A percentile compares a stretch with the other conserved stretches of the same genome.
phyloP scores from a whole-genome alignment of 2,797 vertebrate genomes.

The Sebastes itinus region DNA sequence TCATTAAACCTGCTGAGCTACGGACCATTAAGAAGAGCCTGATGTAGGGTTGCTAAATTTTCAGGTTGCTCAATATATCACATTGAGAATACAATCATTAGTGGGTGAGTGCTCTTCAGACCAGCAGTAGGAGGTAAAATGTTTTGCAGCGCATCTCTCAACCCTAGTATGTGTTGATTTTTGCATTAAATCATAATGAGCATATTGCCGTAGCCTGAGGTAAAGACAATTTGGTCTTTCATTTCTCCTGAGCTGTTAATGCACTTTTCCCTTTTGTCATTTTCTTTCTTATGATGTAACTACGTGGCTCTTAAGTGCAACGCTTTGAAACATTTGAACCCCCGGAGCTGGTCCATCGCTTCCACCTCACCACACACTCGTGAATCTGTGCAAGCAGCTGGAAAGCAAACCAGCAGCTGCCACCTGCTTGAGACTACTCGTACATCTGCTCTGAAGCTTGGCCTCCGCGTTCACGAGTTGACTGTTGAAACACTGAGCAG shows the following conservation, averaged over 20 bases:
- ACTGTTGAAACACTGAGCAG: slow-evolving; percentile 7
- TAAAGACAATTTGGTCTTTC: slow-evolving; percentile 48
- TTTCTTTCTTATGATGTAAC: slow-evolving; percentile 61
- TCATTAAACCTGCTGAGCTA: slow-evolving; percentile 49
- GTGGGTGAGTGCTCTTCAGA: background rate
- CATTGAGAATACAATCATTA: background rate
- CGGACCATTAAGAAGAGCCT: slow-evolving; percentile 44
- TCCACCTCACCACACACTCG: slow-evolving; percentile 8
- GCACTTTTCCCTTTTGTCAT: slow-evolving; percentile 33
- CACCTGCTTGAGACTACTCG: slow-evolving; percentile 34
- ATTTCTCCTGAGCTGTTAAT: slow-evolving; percentile 48
- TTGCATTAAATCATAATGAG: slow-evolving; percentile 50
- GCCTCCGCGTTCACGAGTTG: background rate
- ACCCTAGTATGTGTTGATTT: slow-evolving; percentile 18
- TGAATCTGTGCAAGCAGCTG: slow-evolving; percentile 47
- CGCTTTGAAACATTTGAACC: slow-evolving; percentile 45
- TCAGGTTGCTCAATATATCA: background rate
- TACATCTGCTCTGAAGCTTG: slow-evolving; percentile 31
- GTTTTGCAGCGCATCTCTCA: background rate
- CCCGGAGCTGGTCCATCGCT: slow-evolving; percentile 24
- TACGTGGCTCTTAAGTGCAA: slow-evolving; percentile 49
- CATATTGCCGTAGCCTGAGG: slow-evolving; percentile 19
- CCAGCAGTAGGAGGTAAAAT: background rate
- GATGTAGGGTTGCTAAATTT: slow-evolving; percentile 22
- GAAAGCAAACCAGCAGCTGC: slow-evolving; percentile 42